Conservation (phyloP, 1,140 invertebrate species). For the Apis laboriosa region DNA sequence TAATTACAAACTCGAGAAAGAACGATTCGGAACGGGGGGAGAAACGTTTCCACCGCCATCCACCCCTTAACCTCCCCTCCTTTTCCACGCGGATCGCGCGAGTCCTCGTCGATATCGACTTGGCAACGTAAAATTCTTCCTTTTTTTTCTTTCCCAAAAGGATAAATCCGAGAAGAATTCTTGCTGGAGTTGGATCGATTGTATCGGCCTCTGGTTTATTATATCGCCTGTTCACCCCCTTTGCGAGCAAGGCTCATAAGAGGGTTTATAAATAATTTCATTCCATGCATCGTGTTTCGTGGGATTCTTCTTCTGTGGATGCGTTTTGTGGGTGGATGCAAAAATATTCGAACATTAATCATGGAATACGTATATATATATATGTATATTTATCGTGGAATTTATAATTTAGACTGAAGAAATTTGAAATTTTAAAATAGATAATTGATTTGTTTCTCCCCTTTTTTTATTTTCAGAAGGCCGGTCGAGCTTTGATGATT, state of each 20-base stretch:
- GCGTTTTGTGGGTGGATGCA: no score
- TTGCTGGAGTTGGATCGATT: not conserved
- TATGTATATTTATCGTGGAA: no score
- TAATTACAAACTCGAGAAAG: constrained; percentile 44
- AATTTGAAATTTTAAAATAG: no score
- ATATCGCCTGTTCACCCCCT: not conserved
- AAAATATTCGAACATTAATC: no score
- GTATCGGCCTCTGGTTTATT: not conserved
- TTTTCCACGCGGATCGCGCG: not conserved
- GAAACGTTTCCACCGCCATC: not conserved
- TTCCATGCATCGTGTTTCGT: no score
- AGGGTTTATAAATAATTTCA: constrained; percentile 12
- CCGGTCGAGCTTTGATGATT: no score
- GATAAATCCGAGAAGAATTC: not conserved
- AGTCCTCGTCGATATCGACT: constrained; percentile 24
- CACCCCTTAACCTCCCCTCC: not conserved
- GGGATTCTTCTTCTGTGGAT: no score
- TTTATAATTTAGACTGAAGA: no score
- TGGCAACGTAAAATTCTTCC: not conserved
- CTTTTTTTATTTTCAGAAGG: no score
- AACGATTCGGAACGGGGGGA: constrained; percentile 23
- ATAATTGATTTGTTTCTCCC: no score
- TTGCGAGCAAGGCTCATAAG: not conserved
- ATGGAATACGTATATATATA: no score
- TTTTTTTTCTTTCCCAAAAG: not conserved